Base-by-base conservation (phyloP, 2,888 invertebrate genomes). In the Petrolisthes manimaculis region DNA sequence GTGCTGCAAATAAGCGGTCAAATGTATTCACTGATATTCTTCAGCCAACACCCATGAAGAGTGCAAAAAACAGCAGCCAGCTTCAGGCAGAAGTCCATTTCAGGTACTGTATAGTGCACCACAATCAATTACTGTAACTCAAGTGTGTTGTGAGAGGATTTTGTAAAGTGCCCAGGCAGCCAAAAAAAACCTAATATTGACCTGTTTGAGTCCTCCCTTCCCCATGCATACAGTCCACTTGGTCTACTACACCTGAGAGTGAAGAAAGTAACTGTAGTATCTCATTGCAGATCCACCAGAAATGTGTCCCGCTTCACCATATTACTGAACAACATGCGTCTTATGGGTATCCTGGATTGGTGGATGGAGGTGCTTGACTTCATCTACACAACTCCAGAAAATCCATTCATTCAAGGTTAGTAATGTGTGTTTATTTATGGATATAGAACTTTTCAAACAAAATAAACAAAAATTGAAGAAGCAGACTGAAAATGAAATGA, bases 331-430 rank as follows among this genome's bases (percentile, higher is more conserved):
- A 97, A 97, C 93, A 98, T 98, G 97, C 94, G 98, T 71, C 94
- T 99, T 88, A 97, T 98, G 95, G 97, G 97, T 0, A 96, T 98
- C 91, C 94, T 98, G 92, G 98, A 98, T 93, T 99, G 98, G 97
- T 96, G 98, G 95, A 96, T 97, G 93, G 95, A 96, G 8, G 95
- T 97, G 0, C 94, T 95, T 91, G 96, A 96, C 92, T 98, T 97
- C 93, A 94, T 98, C 84, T 94, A 95, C 77, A 85, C 56, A 51
- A 88, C 67, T 1, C 88, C 88, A 51, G 88, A 88, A 67, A 77
- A 88, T 53, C 88, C 88, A 53, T 53, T 85, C 21, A 56, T 69
- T 75, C 4, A 83, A 86, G 89, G 89, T 75, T 69, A 71, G 51
- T 8, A 6, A 18, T 5, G 3, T 56, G 3, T 24, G n/a, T 21